Evolutionary conservation across 2,113 vertebrate genomes (phyloP).

Genomic region (Antechinus flavipes): DNA sequence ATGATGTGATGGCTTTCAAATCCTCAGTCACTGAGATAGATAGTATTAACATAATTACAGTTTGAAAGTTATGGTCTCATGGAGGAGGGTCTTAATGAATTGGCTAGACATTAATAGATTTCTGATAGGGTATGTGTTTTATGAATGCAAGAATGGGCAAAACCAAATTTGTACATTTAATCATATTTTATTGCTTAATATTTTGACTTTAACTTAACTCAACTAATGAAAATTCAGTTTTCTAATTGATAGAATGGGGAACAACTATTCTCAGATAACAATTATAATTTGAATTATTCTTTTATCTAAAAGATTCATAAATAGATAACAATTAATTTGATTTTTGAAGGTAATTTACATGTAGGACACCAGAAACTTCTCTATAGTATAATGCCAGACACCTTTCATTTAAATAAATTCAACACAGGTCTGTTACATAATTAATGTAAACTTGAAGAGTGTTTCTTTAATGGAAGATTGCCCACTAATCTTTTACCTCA

Average conservation of each 20-base stretch:
- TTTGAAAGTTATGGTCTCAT: no score
- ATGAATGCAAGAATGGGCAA: no score
- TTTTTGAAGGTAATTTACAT: neutral
- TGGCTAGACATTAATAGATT: no score
- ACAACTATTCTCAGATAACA: neutral
- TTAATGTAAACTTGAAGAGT: neutral
- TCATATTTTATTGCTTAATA: neutral
- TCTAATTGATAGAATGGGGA: neutral
- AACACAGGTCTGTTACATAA: neutral
- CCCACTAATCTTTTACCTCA: neutral
- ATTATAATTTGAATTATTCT: no score
- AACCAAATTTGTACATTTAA: neutral
- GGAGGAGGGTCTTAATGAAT: no score
- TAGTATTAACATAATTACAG: no score
- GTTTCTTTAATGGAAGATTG: neutral
- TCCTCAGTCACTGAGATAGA: no score
- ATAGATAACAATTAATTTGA: neutral
- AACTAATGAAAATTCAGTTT: neutral
- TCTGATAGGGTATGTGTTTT: no score
- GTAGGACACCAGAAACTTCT: neutral
- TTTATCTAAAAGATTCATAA: neutral
- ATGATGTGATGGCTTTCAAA: no score
- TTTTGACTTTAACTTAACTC: neutral
- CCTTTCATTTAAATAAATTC: neutral
- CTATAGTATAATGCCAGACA: neutral